A percentile compares a stretch with the other conserved stretches of the same genome.
These are phyloP conservation scores for Hylaeus volcanicus DNA, from an alignment of 1,140 invertebrate species.

Conservation along the genomic window DNA sequence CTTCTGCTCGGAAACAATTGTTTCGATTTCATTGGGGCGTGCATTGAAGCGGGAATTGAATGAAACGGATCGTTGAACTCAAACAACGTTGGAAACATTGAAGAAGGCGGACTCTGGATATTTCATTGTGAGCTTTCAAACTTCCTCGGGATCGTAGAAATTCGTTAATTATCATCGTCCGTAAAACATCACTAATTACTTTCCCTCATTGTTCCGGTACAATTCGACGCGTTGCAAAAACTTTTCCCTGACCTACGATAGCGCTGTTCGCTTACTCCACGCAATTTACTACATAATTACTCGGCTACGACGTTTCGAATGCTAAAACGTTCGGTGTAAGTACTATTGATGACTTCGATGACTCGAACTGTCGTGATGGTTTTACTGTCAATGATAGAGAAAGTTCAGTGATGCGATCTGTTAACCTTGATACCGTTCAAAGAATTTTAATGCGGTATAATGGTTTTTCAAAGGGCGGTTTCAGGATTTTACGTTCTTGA, in stretches of 20 bases:
- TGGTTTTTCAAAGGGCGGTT: no score
- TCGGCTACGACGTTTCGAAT: background rate
- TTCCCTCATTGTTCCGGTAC: constrained; percentile 11
- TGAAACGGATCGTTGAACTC: background rate
- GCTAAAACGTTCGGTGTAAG: no score
- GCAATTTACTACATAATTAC: background rate
- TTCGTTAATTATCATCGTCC: constrained; percentile 41
- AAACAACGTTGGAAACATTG: constrained; percentile 17
- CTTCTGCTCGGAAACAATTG: constrained; percentile 8
- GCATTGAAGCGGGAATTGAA: constrained; percentile 8
- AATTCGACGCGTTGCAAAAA: constrained; percentile 25
- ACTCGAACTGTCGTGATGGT: no score
- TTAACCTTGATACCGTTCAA: no score
- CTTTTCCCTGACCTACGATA: background rate
- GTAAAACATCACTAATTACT: constrained; percentile 39
- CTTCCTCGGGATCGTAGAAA: background rate
- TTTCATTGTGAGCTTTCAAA: constrained; percentile 25
- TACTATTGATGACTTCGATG: background rate
- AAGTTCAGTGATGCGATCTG: no score
- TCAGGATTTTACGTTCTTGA: no score
- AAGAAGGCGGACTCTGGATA: constrained; percentile 16
- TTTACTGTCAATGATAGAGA: no score
- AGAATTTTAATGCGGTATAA: no score
- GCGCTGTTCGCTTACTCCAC: no score
- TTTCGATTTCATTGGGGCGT: constrained; percentile 7